Base-by-base conservation (phyloP, 2,797 vertebrate species). In the Kryptolebias ocellatus region DNA sequence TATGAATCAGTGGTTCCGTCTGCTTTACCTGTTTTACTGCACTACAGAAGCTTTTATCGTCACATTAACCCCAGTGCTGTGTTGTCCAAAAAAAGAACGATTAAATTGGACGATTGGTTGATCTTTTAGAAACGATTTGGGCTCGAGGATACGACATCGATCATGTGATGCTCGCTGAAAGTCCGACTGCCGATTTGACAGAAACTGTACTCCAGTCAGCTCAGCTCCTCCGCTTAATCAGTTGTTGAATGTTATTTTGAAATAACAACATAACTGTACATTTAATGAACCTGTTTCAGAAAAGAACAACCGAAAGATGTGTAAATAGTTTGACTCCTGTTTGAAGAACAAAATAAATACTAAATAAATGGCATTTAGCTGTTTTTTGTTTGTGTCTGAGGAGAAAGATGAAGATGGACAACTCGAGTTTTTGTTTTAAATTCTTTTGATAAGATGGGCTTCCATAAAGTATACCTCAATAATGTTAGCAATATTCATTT, bases 311-410 rank as follows among this genome's bases (percentile, higher is more conserved):
- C 76, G 81, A 87, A 89, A 87, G 79, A 87, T 76, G 81, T 86
- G 93, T 94, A 93, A 86, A 94, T 94, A 95, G 89, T 92, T 91
- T 92, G 80, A 83, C 79, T 93, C 92, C 92, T 88, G 89, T 93
- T 92, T 93, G 90, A 91, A 86, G 91, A 92, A 90, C 87, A 91
- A 89, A 91, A 91, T 90, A 90, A 93, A 92, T 89, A 93, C 78
- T 77, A 84, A 91, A 92, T 92, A 92, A 92, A 93, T 83, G 68
- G 83, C 83, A 91, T 87, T 89, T 85, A 89, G 85, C 5, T 0
- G 7, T n/a, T 0, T 65, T 64, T 60, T 4, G 47, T 29, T 2
- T 34, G 5, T 18, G 6, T 34, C 11, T 31, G 31, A 4, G 31
- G 20, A 37, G 34, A 37, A 37, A 37, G 34, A 37, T 37, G 34